Evolutionary conservation across 2,888 invertebrate species (phyloP), one percentile per base, ranked within the genome.

Genomic region (Epirrhoe tristata): DNA sequence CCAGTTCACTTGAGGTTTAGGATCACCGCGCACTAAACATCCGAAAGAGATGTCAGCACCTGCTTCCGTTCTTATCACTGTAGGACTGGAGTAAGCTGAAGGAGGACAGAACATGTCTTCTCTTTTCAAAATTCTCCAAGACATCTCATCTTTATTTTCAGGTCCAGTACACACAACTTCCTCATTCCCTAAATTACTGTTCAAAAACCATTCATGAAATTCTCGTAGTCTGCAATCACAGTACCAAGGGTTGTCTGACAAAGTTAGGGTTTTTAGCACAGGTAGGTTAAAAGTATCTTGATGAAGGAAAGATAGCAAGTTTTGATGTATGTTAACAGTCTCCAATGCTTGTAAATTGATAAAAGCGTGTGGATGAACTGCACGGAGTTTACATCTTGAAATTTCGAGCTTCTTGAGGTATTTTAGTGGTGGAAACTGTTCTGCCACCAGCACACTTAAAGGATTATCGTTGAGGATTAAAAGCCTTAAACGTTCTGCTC

Each of bases 191-290:
- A 98, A 93, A 80, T 97, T 97, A 75, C 96, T 96, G 63, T 95
- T 94, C 24, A 97, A 92, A 82, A 97, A 96, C 97, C 98, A 98
- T 73, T 95, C 95, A 58, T 98, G 95, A 79, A 98, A 97, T 55
- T 96, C 96, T 59, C 97, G 94, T 71, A 98, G 87, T 77, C 96
- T 95, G 87, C 98, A 98, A 88, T 98, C 98, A 85, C 98, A 98
- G 74, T 95, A 95, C 98, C 98, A 98, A 6, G 97, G 97, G 85
- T 98, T 98, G 39, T 96, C 96, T 73, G 97, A 96, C 61, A 98
- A 87, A 10, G 96, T 95, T 14, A 98, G 91, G 3, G 97, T 97
- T 91, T 97, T 98, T 56, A 98, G 92, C 63, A 87, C 80, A 4
- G 92, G 91, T 50, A 93, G 82, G 74, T 93, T 91, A 61, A 93